Evolutionary conservation across 2,113 vertebrate species (phyloP).

Genomic region (Azemiops feae): DNA sequence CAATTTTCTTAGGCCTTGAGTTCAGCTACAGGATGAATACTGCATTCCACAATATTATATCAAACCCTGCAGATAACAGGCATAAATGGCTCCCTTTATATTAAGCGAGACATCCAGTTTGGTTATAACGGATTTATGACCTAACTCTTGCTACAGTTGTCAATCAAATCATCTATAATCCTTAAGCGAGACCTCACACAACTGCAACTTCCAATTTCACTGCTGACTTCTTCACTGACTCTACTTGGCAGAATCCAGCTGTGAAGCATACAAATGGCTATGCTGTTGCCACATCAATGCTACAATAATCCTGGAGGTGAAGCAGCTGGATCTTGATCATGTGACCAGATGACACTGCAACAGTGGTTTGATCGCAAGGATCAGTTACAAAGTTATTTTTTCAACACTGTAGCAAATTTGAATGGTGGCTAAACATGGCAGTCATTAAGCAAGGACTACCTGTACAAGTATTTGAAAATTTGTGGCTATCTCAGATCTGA

Average conservation of each 20-base stretch:
- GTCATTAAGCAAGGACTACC: not conserved
- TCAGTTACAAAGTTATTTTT: not conserved
- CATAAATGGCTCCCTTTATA: no score
- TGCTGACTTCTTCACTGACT: not conserved
- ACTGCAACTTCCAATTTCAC: not conserved
- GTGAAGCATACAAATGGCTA: not conserved
- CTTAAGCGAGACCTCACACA: not conserved
- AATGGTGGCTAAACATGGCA: not conserved
- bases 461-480: not conserved
- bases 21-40: not conserved
- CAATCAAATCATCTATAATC: not conserved
- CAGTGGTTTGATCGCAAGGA: not conserved
- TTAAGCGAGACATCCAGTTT: not conserved
- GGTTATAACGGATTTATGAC: not conserved
- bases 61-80: not conserved
- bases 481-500: not conserved
- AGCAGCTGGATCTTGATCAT: not conserved
- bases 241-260: not conserved
- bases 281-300: not conserved
- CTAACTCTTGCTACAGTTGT: not conserved
- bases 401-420: not conserved
- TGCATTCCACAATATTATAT: not conserved
- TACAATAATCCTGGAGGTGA: not conserved
- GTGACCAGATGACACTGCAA: not conserved
- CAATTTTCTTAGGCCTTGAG: not conserved